Conservation (phyloP, 1,140 invertebrate genomes). For the Polypedilum vanderplanki region DNA sequence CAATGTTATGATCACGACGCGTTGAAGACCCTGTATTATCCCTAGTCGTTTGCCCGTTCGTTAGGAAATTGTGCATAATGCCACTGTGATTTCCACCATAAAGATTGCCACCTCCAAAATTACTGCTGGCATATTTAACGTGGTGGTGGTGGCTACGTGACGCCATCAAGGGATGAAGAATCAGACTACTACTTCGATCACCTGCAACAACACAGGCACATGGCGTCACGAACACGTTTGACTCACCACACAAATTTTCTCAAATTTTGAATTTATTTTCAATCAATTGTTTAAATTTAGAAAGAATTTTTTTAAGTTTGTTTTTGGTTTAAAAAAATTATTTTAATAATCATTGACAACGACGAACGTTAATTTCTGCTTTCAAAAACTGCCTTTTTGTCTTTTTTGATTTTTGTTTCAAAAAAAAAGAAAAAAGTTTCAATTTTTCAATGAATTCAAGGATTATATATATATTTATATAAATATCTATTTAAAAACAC, state of each 20-base stretch:
- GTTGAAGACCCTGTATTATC: constrained; percentile 34
- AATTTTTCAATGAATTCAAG: not conserved
- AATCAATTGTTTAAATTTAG: too few relatives aligned
- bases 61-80: not conserved
- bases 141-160: constrained; percentile 37
- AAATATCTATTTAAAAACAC: not conserved
- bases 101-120: not conserved
- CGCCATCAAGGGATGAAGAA: constrained; percentile 40
- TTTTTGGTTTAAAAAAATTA: too few relatives aligned
- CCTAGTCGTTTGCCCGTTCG: not conserved
- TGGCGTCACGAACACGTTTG: constrained; percentile 30
- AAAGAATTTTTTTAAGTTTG: too few relatives aligned
- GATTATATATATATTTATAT: not conserved
- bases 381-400: constrained; percentile 9
- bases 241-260: constrained; percentile 29
- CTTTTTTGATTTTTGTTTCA: not conserved
- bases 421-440: not conserved
- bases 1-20: constrained; percentile 43
- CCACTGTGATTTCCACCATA: constrained; percentile 8
- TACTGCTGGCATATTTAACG: not conserved
- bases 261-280: not conserved
- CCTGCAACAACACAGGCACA: constrained; percentile 32
- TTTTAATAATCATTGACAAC: not conserved
- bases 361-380: constrained; percentile 14
- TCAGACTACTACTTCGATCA: constrained; percentile 35